These are phyloP conservation scores for Ellobius talpinus DNA, from an alignment of 2,113 vertebrate species.

Conservation along the genomic window DNA sequence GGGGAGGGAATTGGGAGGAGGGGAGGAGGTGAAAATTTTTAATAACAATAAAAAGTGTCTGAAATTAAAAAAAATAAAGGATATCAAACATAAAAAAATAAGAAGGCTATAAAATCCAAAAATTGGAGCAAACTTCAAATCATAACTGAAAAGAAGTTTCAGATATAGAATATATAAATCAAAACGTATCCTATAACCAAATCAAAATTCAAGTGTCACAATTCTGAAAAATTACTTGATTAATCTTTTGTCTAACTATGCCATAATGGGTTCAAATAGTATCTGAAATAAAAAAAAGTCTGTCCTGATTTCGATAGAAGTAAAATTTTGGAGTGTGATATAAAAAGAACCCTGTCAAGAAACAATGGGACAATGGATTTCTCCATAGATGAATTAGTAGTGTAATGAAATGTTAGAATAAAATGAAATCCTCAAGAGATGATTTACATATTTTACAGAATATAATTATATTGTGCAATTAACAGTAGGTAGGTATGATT, in stretches of 20 bases:
- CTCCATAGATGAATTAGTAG: neutral
- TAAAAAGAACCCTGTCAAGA: neutral
- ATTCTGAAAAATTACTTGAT: neutral
- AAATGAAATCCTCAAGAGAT: neutral
- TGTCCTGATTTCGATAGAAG: neutral
- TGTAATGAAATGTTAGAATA: neutral
- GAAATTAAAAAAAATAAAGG: too few relatives aligned
- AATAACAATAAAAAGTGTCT: too few relatives aligned
- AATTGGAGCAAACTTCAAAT: too few relatives aligned
- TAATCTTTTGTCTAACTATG: neutral
- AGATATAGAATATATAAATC: neutral
- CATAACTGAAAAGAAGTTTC: neutral
- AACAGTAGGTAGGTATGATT: neutral
- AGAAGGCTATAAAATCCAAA: too few relatives aligned
- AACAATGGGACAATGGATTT: neutral
- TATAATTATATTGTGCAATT: neutral
- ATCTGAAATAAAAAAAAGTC: neutral
- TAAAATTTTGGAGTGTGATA: neutral
- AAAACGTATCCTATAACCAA: neutral
- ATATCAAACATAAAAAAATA: too few relatives aligned
- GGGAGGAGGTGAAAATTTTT: too few relatives aligned
- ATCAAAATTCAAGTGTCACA: neutral
- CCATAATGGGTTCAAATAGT: neutral
- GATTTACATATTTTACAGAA: neutral
- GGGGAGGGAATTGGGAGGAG: too few relatives aligned